These are phyloP conservation scores for Ciconia boyciana DNA, from an alignment of 2,113 vertebrate species.

Conservation along the genomic window DNA sequence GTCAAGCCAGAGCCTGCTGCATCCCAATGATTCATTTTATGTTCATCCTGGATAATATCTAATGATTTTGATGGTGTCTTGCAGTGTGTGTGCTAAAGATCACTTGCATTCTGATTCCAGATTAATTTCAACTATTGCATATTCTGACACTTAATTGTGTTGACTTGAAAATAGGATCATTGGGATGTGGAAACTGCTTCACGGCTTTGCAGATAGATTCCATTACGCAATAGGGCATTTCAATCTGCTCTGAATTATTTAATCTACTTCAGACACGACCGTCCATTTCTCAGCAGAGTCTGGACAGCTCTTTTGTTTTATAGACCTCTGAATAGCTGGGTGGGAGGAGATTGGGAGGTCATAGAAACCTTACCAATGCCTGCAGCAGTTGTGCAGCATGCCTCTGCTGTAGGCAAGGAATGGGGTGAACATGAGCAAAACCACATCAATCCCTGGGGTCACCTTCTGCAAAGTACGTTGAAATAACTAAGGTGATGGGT, in stretches of 20 bases:
- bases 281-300: constrained; percentile 8
- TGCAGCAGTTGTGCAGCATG: not conserved
- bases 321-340: not conserved
- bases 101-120: constrained; percentile 1
- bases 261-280: not conserved
- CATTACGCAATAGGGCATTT: not conserved
- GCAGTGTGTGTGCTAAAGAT: not conserved
- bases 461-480: not conserved
- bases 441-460: not conserved
- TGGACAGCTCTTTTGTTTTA: not conserved
- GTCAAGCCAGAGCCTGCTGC: not conserved
- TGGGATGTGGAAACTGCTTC: not conserved
- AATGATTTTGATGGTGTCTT: not conserved
- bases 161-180: not conserved
- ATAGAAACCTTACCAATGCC: not conserved
- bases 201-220: not conserved
- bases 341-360: not conserved
- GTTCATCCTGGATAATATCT: not conserved
- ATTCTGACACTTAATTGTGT: not conserved
- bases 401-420: not conserved
- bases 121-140: not conserved
- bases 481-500: not conserved
- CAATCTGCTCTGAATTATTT: constrained; percentile 5
- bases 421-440: not conserved
- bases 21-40: not conserved